These are phyloP conservation scores for Halotydeus destructor DNA, from an alignment of 1,140 invertebrate genomes.

Conservation along the genomic window DNA sequence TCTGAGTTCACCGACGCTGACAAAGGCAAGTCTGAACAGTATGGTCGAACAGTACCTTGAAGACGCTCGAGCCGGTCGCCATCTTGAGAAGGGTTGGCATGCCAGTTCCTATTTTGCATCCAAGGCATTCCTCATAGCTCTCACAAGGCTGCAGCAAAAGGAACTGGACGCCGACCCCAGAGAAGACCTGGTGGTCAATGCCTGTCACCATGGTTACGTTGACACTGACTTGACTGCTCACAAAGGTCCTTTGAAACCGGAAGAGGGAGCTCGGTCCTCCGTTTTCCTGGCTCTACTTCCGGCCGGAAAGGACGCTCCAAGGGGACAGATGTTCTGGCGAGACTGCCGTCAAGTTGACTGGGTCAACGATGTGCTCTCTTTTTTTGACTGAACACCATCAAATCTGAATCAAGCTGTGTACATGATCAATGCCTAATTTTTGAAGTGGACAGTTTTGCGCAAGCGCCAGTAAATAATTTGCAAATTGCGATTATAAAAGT, in stretches of 20 bases:
- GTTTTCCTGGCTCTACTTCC: slow-evolving; percentile 30
- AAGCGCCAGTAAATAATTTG: no score
- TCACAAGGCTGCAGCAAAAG: slow-evolving; percentile 39
- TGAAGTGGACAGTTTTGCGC: no score
- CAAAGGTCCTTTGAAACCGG: slow-evolving; percentile 39
- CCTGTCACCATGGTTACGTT: slow-evolving; percentile 38
- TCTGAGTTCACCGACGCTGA: slow-evolving; percentile 32
- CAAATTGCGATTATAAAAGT: no score
- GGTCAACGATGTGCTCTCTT: no score
- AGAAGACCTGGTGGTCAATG: slow-evolving; percentile 39
- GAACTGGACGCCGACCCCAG: slow-evolving; percentile 31
- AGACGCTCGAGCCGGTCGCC: slow-evolving; percentile 30
- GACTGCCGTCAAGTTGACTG: slow-evolving; percentile 25
- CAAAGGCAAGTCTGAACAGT: slow-evolving; percentile 31
- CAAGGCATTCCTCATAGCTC: slow-evolving; percentile 39
- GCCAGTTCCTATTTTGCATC: slow-evolving; percentile 37
- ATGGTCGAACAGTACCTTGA: slow-evolving; percentile 42
- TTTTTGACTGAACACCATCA: no score
- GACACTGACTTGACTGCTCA: slow-evolving; percentile 49
- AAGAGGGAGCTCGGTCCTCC: slow-evolving; percentile 31
- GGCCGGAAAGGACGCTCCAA: slow-evolving; percentile 23
- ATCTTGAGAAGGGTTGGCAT: slow-evolving; percentile 36
- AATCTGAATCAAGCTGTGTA: no score
- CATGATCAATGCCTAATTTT: no score
- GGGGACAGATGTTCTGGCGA: slow-evolving; percentile 29